phyloP scores from a whole-genome alignment of 2,113 vertebrate species.

The Aix galericulata region DNA sequence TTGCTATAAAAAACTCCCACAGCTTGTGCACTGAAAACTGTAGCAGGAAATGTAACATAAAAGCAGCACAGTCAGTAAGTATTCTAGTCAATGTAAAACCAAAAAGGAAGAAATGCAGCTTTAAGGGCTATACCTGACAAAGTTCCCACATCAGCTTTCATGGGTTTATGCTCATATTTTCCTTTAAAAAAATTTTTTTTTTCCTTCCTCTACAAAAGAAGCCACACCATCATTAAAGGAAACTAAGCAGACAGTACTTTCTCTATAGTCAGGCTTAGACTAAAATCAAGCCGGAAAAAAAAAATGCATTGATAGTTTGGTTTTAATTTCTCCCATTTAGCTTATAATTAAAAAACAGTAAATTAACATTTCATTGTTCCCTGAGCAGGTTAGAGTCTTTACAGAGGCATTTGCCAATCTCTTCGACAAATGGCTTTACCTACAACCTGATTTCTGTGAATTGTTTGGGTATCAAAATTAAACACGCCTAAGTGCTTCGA shows the following conservation, averaged over 20 bases:
- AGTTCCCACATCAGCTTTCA: not conserved
- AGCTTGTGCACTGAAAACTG: not conserved
- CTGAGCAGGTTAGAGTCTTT: not conserved
- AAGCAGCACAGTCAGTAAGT: not conserved
- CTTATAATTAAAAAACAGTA: not conserved
- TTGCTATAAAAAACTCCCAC: not conserved
- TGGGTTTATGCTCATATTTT: slow-evolving; percentile 24
- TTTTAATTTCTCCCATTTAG: not conserved
- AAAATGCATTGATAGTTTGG: not conserved
- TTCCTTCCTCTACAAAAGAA: not conserved
- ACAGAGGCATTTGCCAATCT: not conserved
- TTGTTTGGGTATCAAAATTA: not conserved
- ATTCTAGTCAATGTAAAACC: not conserved
- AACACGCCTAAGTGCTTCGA: not conserved
- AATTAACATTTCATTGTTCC: not conserved
- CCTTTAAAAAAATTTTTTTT: slow-evolving; percentile 17
- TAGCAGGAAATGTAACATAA: slow-evolving; percentile 10
- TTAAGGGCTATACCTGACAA: not conserved
- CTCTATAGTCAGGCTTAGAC: not conserved
- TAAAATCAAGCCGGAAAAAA: not conserved
- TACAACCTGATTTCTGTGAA: not conserved
- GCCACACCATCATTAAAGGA: not conserved
- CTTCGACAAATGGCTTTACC: not conserved
- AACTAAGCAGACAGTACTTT: not conserved
- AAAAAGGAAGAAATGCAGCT: slow-evolving; percentile 11